Percentiles rank a stretch among this genome's conserved stretches.
Evolutionary conservation across 2,113 vertebrate species (phyloP).

Genomic region (Engystomops pustulosus): DNA sequence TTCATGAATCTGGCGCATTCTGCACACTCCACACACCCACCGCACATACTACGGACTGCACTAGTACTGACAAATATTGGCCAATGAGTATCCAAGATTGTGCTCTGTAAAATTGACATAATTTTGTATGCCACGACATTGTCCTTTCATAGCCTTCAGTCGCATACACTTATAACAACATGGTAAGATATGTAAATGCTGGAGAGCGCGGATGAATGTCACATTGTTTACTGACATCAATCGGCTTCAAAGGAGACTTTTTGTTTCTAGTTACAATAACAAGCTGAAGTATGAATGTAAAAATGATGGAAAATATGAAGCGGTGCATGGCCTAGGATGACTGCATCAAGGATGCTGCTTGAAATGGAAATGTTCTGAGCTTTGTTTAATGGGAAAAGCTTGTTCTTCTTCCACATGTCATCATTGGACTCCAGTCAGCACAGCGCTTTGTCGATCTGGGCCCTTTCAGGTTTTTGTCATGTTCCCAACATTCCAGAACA

Average conservation of each 20-base stretch:
- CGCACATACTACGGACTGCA: too few relatives aligned
- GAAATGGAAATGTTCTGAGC: slow-evolving; percentile 48
- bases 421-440: background rate
- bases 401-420: slow-evolving; percentile 2
- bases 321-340: slow-evolving; percentile 37
- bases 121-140: background rate
- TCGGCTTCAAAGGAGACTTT: slow-evolving; percentile 37
- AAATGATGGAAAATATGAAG: slow-evolving; percentile 33
- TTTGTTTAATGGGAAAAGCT: slow-evolving; percentile 4
- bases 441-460: background rate
- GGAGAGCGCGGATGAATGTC: background rate
- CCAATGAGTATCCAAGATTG: background rate
- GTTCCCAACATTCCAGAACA: background rate
- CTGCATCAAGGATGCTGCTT: slow-evolving; percentile 23
- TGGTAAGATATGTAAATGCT: background rate
- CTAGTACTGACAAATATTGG: too few relatives aligned
- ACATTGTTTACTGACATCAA: slow-evolving; percentile 17
- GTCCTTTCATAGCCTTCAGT: background rate
- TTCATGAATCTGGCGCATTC: too few relatives aligned
- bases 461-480: background rate
- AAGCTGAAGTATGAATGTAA: slow-evolving; percentile 29
- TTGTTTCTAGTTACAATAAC: slow-evolving; percentile 49
- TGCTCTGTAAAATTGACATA: background rate
- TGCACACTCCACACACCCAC: too few relatives aligned
- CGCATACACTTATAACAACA: background rate